A percentile compares a stretch with the other conserved stretches of the same genome.
Evolutionary conservation across 2,797 vertebrate genomes (phyloP).

Genomic region (Coranthus polyacanthus): DNA sequence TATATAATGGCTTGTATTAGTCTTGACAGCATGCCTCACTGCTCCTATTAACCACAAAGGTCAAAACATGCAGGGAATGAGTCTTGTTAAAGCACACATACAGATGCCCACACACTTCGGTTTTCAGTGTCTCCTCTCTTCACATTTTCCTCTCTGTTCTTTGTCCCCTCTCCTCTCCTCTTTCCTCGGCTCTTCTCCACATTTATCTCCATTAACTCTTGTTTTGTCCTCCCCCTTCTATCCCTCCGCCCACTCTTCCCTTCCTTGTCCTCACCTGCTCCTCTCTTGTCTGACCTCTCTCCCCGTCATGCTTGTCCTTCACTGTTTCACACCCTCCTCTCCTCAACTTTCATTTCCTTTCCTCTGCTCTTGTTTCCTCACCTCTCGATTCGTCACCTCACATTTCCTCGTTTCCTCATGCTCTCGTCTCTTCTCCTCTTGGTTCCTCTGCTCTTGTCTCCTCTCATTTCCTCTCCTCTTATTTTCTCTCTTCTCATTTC

Average conservation of each 20-base stretch:
- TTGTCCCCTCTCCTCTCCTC: neutral
- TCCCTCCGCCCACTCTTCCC: constrained; percentile 22
- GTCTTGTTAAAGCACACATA: neutral
- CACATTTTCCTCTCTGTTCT: neutral
- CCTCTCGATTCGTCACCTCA: neutral
- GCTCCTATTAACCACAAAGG: constrained; percentile 28
- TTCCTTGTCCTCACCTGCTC: constrained; percentile 38
- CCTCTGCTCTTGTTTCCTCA: neutral
- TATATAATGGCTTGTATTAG: constrained; percentile 28
- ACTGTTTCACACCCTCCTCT: neutral
- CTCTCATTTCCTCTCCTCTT: neutral
- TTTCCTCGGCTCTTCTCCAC: constrained; percentile 12
- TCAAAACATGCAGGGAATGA: constrained; percentile 19
- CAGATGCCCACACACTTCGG: neutral
- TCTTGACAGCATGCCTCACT: constrained; percentile 16
- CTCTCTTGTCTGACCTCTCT: constrained; percentile 26
- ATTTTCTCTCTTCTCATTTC: constrained; percentile 7
- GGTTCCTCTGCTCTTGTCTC: neutral
- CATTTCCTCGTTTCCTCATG: too few species aligned
- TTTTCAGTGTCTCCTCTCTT: neutral
- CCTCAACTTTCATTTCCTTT: constrained; percentile 7
- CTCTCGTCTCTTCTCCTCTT: neutral
- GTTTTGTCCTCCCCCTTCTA: constrained; percentile 28
- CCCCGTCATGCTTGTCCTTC: constrained; percentile 27
- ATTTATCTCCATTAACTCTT: constrained; percentile 57